Evolutionary conservation across 1,140 invertebrate genomes (phyloP), one percentile per base, ranked within the genome.

Genomic region (Campoletis sonorensis): DNA sequence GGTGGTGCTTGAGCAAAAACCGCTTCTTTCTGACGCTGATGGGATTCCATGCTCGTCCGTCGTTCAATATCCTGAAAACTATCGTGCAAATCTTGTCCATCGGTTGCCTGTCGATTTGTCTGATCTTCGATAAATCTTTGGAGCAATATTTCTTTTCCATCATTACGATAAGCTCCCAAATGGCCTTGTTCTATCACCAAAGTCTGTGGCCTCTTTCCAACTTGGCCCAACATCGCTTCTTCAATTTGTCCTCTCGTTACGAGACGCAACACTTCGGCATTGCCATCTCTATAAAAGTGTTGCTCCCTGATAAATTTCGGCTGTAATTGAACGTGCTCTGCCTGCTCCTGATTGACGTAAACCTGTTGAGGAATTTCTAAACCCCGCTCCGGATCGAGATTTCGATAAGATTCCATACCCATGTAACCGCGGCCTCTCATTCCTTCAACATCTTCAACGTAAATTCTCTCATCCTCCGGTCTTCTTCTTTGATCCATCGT

Each of bases 111-210:
- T 68, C 90, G 86, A 10, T 90, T 81, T 77, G 93, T 93, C 87
- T 97, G 96, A 91, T 97, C 96, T 85, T 96, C 95, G 80, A 97
- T 97, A 87, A 96, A 97, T 72, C 96, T 92, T 85, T 95, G 93
- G 93, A 97, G 94, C 5, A 97, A 91, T 83, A 96, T 95, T 88
- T 97, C 95, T 91, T 97, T 97, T 0, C 96, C 96, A 81, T 94
- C 94, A 61, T 89, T 87, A 83, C 95, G 94, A 23, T 94, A 92
- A 85, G 94, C 93, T 26, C 94, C 90, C 80, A 94, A 16, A 1
- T 77, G 75, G 21, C n/a, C 93, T 7, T 93, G 93, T 81, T 95
- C 94, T n/a, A 93, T 92, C 73, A 94, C 91, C 40, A 94, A 87
- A 11, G 92, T 92, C 0, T 93, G 81, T 82, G 83, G 93, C 90